phyloP scores from a whole-genome alignment of 1,140 invertebrate species.

The Calliphora vicina region DNA sequence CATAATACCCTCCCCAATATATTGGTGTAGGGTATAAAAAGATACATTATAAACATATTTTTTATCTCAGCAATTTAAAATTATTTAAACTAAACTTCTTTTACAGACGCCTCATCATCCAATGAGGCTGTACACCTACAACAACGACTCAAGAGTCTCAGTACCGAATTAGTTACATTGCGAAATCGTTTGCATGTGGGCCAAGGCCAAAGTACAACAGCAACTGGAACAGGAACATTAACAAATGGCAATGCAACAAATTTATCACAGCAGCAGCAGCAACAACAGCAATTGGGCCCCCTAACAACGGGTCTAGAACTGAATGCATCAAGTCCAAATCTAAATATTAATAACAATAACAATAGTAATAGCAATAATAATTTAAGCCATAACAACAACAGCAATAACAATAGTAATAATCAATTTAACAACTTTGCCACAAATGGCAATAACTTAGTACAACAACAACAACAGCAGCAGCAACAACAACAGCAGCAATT shows the following conservation, averaged over 20 bases:
- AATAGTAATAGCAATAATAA: conserved; percentile 40
- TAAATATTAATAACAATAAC: conserved; percentile 37
- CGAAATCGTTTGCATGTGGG: conserved; percentile 84
- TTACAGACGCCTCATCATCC: conserved; percentile 89
- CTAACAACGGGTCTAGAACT: conserved; percentile 44
- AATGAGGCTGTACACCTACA: conserved; percentile 92
- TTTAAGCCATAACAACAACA: conserved; percentile 38
- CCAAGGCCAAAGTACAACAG: conserved; percentile 62
- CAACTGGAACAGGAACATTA: conserved; percentile 45
- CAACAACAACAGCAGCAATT: conserved; percentile 15
- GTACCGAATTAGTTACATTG: conserved; percentile 87
- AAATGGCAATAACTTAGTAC: conserved; percentile 25
- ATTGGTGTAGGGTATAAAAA: too few species aligned
- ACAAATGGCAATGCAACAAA: conserved; percentile 46
- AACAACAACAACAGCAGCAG: conserved; percentile 50
- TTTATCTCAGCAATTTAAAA: too few species aligned
- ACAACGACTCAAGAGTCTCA: conserved; percentile 85
- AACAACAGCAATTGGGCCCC: conserved; percentile 40
- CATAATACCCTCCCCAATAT: too few species aligned
- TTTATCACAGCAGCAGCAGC: conserved; percentile 7
- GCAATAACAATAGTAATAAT: conserved; percentile 18
- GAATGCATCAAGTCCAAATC: conserved; percentile 56
- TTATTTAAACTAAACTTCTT: neutral
- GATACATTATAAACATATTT: too few species aligned
- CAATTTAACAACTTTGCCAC: conserved; percentile 17